Percentiles rank a stretch among this genome's conserved stretches.
Evolutionary conservation across 2,888 invertebrate genomes (phyloP).

Genomic region (Artemia sinica): DNA sequence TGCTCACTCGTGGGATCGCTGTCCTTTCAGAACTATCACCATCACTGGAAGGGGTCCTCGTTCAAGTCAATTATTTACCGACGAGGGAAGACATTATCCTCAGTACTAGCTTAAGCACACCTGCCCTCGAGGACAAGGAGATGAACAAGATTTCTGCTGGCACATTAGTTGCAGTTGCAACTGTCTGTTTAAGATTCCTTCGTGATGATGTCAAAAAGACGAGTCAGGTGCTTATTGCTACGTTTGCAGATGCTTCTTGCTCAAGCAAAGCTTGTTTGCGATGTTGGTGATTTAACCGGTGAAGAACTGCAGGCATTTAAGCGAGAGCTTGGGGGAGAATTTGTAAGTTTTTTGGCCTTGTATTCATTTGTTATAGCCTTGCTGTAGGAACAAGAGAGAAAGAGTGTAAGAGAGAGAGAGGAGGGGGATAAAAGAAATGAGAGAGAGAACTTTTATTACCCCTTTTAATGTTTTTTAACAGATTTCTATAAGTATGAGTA

Average conservation of each 20-base stretch:
- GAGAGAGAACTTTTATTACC: neutral
- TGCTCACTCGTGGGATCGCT: slow-evolving; percentile 1
- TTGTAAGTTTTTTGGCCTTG: neutral
- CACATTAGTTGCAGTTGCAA: slow-evolving; percentile 1
- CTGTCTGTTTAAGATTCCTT: neutral
- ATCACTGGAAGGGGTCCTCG: neutral
- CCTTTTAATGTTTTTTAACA: neutral
- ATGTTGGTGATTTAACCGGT: neutral
- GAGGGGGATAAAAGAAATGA: neutral
- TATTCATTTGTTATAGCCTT: neutral
- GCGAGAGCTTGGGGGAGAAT: slow-evolving; percentile 1
- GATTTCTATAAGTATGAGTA: neutral
- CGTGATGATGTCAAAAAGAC: neutral
- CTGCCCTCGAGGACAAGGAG: neutral
- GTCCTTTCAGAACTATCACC: neutral
- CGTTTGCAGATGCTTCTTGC: neutral
- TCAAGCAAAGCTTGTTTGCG: neutral
- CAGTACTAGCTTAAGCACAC: neutral
- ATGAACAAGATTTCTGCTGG: neutral
- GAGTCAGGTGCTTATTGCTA: neutral
- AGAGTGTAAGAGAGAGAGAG: neutral
- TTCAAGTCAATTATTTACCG: neutral
- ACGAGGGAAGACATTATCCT: neutral
- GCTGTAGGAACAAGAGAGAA: neutral
- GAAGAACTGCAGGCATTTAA: slow-evolving; percentile 8